Conservation (phyloP, 2,888 invertebrate species). For the Microdon myrmicae region DNA sequence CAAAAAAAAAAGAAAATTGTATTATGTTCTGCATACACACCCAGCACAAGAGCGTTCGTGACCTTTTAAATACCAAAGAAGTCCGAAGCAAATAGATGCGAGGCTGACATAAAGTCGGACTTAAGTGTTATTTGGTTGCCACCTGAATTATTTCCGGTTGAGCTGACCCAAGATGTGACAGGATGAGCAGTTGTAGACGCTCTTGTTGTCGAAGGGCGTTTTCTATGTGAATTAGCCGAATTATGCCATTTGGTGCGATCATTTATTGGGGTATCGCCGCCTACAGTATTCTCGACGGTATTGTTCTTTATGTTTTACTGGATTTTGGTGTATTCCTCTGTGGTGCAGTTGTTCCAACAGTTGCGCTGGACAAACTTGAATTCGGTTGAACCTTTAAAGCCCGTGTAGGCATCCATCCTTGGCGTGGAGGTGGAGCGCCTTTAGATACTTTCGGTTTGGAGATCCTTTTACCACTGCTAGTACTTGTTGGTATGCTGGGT, state of each 20-base stretch:
- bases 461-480: constrained; percentile 68
- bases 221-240: constrained; percentile 24
- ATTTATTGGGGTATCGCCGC: constrained; percentile 23
- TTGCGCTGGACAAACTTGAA: constrained; percentile 16
- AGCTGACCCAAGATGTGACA: no score
- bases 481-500: constrained; percentile 23
- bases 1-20: no score
- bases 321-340: constrained; percentile 32
- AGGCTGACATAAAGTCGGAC: no score
- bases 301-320: constrained; percentile 32
- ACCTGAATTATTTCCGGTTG: no score
- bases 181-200: no score
- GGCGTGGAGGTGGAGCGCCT: constrained; percentile 70
- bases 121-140: no score
- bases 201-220: no score
- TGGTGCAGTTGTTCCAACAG: constrained; percentile 16
- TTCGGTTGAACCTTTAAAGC: constrained; percentile 63
- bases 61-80: no score
- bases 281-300: constrained; percentile 10
- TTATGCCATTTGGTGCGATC: constrained; percentile 37
- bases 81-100: constrained; percentile 55
- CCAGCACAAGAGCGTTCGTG: constrained; percentile 82
- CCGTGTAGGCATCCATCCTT: constrained; percentile 63
- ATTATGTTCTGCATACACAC: constrained; percentile 82
- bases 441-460: constrained; percentile 73